A percentile compares a stretch with the other conserved stretches of the same genome.
These are phyloP conservation scores for Podarcis cretensis DNA, from an alignment of 2,113 vertebrate species.

Conservation along the genomic window DNA sequence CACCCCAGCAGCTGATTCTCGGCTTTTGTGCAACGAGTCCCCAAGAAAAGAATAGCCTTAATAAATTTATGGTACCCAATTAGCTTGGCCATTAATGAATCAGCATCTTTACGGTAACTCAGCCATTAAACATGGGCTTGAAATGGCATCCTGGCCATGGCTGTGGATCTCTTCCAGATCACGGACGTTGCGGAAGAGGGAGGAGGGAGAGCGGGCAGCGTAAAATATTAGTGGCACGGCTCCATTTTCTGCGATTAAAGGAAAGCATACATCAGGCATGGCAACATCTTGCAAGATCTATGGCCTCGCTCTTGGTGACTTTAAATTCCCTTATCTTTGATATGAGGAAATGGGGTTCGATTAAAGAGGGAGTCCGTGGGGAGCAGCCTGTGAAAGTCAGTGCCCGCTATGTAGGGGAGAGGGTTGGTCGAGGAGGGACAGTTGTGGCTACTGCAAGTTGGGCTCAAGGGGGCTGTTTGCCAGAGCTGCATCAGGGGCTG, in stretches of 20 bases:
- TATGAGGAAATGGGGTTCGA: constrained; percentile 13
- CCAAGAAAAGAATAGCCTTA: neutral
- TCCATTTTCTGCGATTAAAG: constrained; percentile 11
- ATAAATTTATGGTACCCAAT: constrained; percentile 31
- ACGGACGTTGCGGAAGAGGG: neutral
- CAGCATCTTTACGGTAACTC: constrained; percentile 25
- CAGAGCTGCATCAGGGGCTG: neutral
- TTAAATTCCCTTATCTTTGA: constrained; percentile 24
- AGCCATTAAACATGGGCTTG: neutral
- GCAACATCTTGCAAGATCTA: constrained; percentile 2
- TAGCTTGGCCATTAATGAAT: constrained; percentile 39
- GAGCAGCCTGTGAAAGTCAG: neutral
- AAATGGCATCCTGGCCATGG: neutral
- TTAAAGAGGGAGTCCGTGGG: neutral
- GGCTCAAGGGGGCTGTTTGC: neutral
- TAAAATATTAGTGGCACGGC: constrained; percentile 27
- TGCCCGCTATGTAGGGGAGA: neutral
- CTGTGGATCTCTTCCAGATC: neutral
- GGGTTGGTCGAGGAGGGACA: neutral
- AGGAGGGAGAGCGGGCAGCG: neutral
- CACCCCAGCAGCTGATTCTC: neutral
- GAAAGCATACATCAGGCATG: constrained; percentile 14
- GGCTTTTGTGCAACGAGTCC: neutral
- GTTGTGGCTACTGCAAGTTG: neutral
- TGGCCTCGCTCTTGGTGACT: neutral